Evolutionary conservation across 37 sponge, comb jelly and placozoan genomes (phyloP).

Genomic region (Amphimedon queenslandica): DNA sequence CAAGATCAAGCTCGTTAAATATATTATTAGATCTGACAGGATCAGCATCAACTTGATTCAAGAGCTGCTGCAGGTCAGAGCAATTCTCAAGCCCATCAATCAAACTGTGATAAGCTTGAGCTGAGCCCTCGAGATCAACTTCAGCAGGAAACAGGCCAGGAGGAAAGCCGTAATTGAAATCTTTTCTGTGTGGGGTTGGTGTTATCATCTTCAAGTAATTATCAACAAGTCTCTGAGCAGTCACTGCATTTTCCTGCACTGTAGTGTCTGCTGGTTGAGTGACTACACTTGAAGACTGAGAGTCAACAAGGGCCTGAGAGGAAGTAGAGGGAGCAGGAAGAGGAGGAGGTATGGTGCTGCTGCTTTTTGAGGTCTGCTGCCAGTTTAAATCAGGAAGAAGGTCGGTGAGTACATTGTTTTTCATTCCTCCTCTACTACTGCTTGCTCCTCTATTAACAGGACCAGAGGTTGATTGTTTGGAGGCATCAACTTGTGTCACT

Average conservation of each 20-base stretch:
- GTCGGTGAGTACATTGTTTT: too few species aligned
- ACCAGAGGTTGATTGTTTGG: too few species aligned
- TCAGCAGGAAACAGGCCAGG: slow-evolving; percentile 34
- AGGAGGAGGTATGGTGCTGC: too few species aligned
- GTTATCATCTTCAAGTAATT: slow-evolving; percentile 24
- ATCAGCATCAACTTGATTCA: slow-evolving; percentile 65
- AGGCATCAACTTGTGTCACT: too few species aligned
- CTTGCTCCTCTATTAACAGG: too few species aligned
- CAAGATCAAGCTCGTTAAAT: slow-evolving; percentile 14
- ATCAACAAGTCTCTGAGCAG: slow-evolving; percentile 35
- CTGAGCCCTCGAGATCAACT: slow-evolving; percentile 52
- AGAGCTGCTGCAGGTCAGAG: slow-evolving; percentile 37
- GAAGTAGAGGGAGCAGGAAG: too few species aligned
- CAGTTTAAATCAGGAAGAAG: too few species aligned
- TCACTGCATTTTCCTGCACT: slow-evolving; percentile 39
- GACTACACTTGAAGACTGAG: too few species aligned
- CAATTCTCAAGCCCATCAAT: slow-evolving; percentile 45
- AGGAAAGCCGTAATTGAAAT: slow-evolving; percentile 38
- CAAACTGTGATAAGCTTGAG: slow-evolving; percentile 42
- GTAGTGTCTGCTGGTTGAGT: background rate
- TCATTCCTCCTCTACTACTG: too few species aligned
- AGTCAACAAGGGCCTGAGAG: too few species aligned
- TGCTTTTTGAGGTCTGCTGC: too few species aligned
- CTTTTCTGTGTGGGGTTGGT: slow-evolving; percentile 8
- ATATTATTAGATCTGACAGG: slow-evolving; percentile 21